Conservation (phyloP, 1,140 invertebrate genomes). For the Drosophila mauritiana region DNA sequence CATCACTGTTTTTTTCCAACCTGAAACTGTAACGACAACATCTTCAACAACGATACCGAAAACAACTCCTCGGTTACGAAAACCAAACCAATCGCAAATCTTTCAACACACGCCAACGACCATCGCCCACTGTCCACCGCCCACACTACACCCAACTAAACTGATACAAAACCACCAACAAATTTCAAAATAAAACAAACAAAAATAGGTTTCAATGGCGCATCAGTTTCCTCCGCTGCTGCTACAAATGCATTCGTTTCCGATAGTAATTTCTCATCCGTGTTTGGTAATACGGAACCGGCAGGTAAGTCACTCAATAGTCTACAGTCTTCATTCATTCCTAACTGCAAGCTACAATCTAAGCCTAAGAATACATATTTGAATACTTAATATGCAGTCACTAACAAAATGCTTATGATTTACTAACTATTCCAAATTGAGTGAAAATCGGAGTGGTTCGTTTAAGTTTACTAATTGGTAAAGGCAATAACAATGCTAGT, state of each 20-base stretch:
- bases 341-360: slow-evolving; percentile 45
- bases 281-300: slow-evolving; percentile 91
- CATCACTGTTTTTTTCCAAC: slow-evolving; percentile 72
- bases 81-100: slow-evolving; percentile 30
- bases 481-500: slow-evolving; percentile 11
- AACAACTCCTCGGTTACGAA: slow-evolving; percentile 33
- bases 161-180: slow-evolving; percentile 42
- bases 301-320: slow-evolving; percentile 87
- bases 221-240: slow-evolving; percentile 86
- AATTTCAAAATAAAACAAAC: slow-evolving; percentile 30
- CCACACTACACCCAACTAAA: slow-evolving; percentile 43
- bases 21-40: slow-evolving; percentile 49
- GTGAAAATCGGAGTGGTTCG: slow-evolving; percentile 12
- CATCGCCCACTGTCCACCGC: slow-evolving; percentile 31
- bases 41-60: slow-evolving; percentile 42
- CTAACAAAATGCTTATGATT: slow-evolving; percentile 18
- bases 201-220: slow-evolving; percentile 85
- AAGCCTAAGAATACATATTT: slow-evolving; percentile 18
- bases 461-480: slow-evolving; percentile 10
- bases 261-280: slow-evolving; percentile 93
- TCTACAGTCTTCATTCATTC: slow-evolving; percentile 42
- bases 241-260: slow-evolving; percentile 92
- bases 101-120: slow-evolving; percentile 34
- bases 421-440: slow-evolving; percentile 24
- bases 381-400: slow-evolving; percentile 21